A percentile compares a stretch with the other conserved stretches of the same genome.
Evolutionary conservation across 2,888 invertebrate species (phyloP).

Genomic region (Calliphora vomitoria): DNA sequence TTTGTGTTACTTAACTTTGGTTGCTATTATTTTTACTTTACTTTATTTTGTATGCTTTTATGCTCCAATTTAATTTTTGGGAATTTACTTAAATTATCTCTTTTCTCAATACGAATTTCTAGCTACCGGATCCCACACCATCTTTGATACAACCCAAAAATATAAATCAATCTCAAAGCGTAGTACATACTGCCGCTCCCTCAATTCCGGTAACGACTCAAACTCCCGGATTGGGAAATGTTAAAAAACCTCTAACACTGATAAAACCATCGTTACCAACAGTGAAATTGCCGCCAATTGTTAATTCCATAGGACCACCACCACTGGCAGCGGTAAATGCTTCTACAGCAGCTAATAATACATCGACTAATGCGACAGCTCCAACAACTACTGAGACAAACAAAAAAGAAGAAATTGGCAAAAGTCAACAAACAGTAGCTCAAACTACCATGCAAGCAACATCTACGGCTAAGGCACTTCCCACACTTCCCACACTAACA

Average conservation of each 20-base stretch:
- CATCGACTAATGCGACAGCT: constrained; percentile 29
- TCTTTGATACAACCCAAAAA: constrained; percentile 58
- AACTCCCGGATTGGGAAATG: constrained; percentile 35
- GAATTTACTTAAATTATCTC: background rate
- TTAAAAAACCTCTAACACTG: constrained; percentile 70
- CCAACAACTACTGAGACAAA: constrained; percentile 7
- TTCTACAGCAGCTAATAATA: constrained; percentile 7
- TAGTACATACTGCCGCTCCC: constrained; percentile 74
- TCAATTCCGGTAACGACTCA: constrained; percentile 75
- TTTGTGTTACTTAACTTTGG: constrained; percentile 40
- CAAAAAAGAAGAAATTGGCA: constrained; percentile 36
- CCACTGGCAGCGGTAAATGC: constrained; percentile 69
- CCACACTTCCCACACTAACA: constrained; percentile 23
- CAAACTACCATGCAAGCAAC: background rate
- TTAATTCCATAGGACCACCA: constrained; percentile 68
- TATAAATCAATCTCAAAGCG: constrained; percentile 41
- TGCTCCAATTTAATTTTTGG: background rate
- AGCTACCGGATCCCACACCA: constrained; percentile 60
- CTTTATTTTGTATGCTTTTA: background rate
- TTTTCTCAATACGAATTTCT: constrained; percentile 1
- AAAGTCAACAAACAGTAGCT: constrained; percentile 28
- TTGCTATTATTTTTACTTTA: background rate
- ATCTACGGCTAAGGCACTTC: constrained; percentile 70
- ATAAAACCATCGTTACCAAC: constrained; percentile 64
- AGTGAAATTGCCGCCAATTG: constrained; percentile 63